phyloP scores from a whole-genome alignment of 2,797 vertebrate genomes.

The Galaxias olidus region DNA sequence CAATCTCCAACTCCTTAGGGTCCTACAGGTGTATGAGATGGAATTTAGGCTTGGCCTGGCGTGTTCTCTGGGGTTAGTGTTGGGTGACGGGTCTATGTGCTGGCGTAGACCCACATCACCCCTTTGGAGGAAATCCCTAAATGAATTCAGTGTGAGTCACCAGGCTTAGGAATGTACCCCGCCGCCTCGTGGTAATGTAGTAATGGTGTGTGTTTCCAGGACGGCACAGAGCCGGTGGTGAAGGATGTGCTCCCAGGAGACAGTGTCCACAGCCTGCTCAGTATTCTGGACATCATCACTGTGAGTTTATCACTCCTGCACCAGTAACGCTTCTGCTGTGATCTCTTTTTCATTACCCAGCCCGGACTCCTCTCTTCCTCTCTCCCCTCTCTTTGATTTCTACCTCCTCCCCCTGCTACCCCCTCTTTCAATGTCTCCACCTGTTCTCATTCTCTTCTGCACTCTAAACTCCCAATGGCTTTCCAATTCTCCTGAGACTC shows the following conservation, averaged over 20 bases:
- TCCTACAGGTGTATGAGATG: too few relatives aligned
- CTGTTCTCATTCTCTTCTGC: neutral
- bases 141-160: too few relatives aligned
- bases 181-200: neutral
- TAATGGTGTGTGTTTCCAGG: slow-evolving; percentile 74
- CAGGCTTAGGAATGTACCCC: too few relatives aligned
- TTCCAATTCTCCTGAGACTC: too few relatives aligned
- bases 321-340: neutral
- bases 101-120: too few relatives aligned
- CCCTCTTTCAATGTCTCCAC: neutral
- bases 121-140: too few relatives aligned
- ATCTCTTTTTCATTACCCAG: neutral
- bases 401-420: neutral
- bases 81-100: too few relatives aligned
- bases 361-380: slow-evolving; percentile 2
- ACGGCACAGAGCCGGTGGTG: slow-evolving; percentile 88
- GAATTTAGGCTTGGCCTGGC: too few relatives aligned
- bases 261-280: slow-evolving; percentile 96
- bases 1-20: too few relatives aligned
- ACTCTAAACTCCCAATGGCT: neutral
- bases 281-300: slow-evolving; percentile 94
- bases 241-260: slow-evolving; percentile 94
- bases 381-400: neutral
- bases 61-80: too few relatives aligned
- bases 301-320: slow-evolving; percentile 71